Conservation (phyloP, 2,888 invertebrate species). For the Troilus luridus region DNA sequence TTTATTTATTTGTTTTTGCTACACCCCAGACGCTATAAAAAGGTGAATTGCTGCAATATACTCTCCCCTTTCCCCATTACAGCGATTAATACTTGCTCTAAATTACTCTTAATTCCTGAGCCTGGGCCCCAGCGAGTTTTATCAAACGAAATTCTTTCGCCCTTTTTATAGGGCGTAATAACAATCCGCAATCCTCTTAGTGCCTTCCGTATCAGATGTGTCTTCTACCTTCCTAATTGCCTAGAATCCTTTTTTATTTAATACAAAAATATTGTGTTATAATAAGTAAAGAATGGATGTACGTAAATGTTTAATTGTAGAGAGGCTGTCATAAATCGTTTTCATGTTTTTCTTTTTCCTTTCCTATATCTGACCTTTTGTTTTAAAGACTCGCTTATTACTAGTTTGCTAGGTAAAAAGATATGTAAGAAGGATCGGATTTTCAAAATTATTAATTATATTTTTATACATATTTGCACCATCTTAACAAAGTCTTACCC, state of each 20-base stretch:
- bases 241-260: background rate
- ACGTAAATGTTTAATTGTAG: too few relatives aligned
- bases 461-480: too few relatives aligned
- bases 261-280: too few relatives aligned
- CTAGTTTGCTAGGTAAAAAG: too few relatives aligned
- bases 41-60: conserved; percentile 18
- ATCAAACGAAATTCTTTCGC: background rate
- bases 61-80: background rate
- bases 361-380: too few relatives aligned
- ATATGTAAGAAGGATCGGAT: too few relatives aligned
- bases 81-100: conserved; percentile 41
- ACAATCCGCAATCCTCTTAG: conserved; percentile 12
- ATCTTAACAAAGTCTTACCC: too few relatives aligned
- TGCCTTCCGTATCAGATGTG: background rate
- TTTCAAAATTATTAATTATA: too few relatives aligned
- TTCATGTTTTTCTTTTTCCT: too few relatives aligned
- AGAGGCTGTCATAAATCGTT: too few relatives aligned
- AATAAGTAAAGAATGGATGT: too few relatives aligned
- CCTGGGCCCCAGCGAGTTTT: background rate
- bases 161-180: background rate
- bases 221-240: background rate
- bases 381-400: too few relatives aligned
- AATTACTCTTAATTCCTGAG: conserved; percentile 41
- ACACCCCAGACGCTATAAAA: background rate
- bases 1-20: background rate